Evolutionary conservation across 1,140 invertebrate genomes (phyloP).

Genomic region (Drosophila paulistorum): DNA sequence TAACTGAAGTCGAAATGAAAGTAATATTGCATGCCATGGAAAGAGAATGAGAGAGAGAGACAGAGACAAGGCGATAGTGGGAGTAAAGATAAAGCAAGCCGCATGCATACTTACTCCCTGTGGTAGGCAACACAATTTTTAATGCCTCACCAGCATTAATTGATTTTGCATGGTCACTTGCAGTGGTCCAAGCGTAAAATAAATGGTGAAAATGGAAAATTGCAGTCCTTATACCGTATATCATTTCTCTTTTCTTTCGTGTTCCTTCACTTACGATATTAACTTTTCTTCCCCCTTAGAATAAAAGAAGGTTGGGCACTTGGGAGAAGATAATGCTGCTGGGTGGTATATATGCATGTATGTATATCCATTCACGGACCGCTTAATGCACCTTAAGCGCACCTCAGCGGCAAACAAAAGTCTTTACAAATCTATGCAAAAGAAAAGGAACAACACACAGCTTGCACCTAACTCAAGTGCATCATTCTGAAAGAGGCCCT

Average conservation of each 20-base stretch:
- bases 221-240: conserved; percentile 24
- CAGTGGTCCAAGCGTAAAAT: conserved; percentile 42
- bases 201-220: conserved; percentile 31
- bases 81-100: not conserved
- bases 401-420: conserved; percentile 47
- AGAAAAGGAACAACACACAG: conserved; percentile 52
- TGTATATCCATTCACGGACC: conserved; percentile 38
- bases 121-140: conserved; percentile 44
- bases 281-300: conserved; percentile 33
- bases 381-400: conserved; percentile 48
- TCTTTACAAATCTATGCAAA: conserved; percentile 56
- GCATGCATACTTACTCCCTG: conserved; percentile 15
- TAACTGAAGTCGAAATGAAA: conserved; percentile 40
- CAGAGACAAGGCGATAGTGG: not conserved
- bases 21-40: conserved; percentile 5
- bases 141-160: conserved; percentile 52
- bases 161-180: conserved; percentile 71
- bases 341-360: too few species aligned
- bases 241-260: conserved; percentile 25
- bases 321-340: conserved; percentile 1
- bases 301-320: not conserved
- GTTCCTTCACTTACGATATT: conserved; percentile 60
- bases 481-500: conserved; percentile 53
- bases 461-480: conserved; percentile 60
- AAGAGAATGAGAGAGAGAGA: conserved; percentile 8